A percentile compares a stretch with the other conserved stretches of the same genome.
phyloP scores from a whole-genome alignment of 2,888 invertebrate species.

The Harmothoe impar region DNA sequence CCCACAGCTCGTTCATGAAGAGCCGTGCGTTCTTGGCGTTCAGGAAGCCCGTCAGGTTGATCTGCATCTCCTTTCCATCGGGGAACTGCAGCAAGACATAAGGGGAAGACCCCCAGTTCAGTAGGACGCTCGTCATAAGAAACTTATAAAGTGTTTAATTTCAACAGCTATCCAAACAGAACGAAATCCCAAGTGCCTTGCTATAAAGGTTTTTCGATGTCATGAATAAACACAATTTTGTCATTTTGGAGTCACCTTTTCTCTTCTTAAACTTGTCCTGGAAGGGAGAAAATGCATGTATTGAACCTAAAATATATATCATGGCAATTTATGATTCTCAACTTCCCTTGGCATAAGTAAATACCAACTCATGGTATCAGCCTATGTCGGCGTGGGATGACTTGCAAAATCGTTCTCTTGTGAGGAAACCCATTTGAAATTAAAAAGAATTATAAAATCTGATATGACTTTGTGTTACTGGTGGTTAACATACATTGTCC shows the following conservation, averaged over 20 bases:
- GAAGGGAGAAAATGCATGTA: too few species aligned
- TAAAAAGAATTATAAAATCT: neutral
- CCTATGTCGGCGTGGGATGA: neutral
- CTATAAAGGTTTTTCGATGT: slow-evolving; percentile 9
- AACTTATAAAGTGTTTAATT: neutral
- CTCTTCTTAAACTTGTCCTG: too few species aligned
- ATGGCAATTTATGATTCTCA: too few species aligned
- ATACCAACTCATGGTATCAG: slow-evolving; percentile 2
- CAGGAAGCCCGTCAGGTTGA: slow-evolving; percentile 99
- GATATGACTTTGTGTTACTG: neutral
- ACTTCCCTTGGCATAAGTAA: neutral
- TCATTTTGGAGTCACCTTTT: too few species aligned
- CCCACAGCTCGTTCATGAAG: slow-evolving; percentile 99
- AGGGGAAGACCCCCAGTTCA: slow-evolving; percentile 63
- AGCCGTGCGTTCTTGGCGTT: slow-evolving; percentile 98
- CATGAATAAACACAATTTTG: too few species aligned
- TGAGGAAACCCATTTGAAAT: neutral
- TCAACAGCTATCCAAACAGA: neutral
- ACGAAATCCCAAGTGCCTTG: neutral
- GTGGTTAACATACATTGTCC: neutral
- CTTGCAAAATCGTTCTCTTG: neutral
- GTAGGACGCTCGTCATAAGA: neutral
- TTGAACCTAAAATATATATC: too few species aligned
- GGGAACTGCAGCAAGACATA: slow-evolving; percentile 89
- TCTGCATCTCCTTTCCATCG: slow-evolving; percentile 99